phyloP scores from a whole-genome alignment of 2,797 vertebrate genomes.

The Acipenser transmontanus region DNA sequence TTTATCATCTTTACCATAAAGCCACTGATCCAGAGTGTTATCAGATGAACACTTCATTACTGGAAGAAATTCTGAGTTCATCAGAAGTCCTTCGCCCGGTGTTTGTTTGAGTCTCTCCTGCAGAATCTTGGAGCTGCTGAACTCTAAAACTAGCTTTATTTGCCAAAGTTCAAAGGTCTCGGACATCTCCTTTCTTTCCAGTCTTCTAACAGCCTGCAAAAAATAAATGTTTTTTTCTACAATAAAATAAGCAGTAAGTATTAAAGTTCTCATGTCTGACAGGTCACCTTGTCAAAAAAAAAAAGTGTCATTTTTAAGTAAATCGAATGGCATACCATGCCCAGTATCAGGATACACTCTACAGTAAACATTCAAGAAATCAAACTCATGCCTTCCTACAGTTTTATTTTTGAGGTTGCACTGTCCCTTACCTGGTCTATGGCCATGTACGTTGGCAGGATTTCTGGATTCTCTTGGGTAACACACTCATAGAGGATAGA shows the following conservation, averaged over 20 bases:
- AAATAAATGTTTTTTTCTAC: no score
- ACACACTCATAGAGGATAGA: slow-evolving; percentile 94
- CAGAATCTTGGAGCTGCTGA: slow-evolving; percentile 78
- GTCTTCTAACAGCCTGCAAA: slow-evolving; percentile 68
- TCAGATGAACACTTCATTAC: slow-evolving; percentile 90
- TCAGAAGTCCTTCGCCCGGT: slow-evolving; percentile 63
- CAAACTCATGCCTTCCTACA: background rate
- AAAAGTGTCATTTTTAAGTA: no score
- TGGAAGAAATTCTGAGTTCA: slow-evolving; percentile 86
- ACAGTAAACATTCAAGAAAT: background rate
- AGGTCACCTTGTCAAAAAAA: no score
- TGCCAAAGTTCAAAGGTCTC: slow-evolving; percentile 91
- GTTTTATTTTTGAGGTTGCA: background rate
- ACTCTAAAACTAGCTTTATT: slow-evolving; percentile 85
- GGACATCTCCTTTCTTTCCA: slow-evolving; percentile 64
- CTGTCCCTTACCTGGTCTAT: slow-evolving; percentile 79
- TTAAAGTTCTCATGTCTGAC: no score
- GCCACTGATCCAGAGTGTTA: slow-evolving; percentile 78
- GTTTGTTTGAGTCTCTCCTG: slow-evolving; percentile 57
- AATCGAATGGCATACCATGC: no score
- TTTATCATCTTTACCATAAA: slow-evolving; percentile 62
- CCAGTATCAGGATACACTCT: background rate
- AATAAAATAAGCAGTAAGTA: no score
- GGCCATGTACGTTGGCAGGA: slow-evolving; percentile 90
- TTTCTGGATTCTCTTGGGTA: slow-evolving; percentile 92